A percentile compares a stretch with the other conserved stretches of the same genome.
phyloP scores from a whole-genome alignment of 2,888 invertebrate species.

The Tetranychus piercei region DNA sequence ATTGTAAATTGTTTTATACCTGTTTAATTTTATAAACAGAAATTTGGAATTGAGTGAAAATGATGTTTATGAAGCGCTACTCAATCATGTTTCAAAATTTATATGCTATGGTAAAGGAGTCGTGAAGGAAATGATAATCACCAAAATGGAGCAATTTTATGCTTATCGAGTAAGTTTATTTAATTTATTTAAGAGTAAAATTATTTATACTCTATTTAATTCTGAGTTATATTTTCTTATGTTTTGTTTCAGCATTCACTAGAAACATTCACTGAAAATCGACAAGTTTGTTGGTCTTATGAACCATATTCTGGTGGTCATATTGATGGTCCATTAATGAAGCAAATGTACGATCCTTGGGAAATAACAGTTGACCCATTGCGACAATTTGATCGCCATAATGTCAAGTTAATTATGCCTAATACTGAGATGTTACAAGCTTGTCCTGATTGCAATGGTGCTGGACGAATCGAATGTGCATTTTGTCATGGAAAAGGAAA shows the following conservation, averaged over 20 bases:
- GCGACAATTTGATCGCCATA: neutral
- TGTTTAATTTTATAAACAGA: neutral
- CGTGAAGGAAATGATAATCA: constrained; percentile 35
- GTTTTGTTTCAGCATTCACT: constrained; percentile 35
- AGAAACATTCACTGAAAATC: constrained; percentile 39
- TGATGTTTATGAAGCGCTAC: constrained; percentile 35
- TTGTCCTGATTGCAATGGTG: neutral
- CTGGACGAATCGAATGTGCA: neutral
- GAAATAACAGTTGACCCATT: neutral
- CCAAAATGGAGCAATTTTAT: constrained; percentile 35
- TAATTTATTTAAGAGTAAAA: no score
- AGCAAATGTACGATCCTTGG: constrained; percentile 27
- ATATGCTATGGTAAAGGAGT: constrained; percentile 39
- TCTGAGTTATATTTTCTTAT: no score
- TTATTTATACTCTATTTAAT: no score
- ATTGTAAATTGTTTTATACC: neutral
- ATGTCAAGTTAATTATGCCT: neutral
- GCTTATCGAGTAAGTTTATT: constrained; percentile 37
- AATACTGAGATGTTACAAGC: neutral
- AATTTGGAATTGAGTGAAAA: constrained; percentile 29
- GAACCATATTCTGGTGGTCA: constrained; percentile 34
- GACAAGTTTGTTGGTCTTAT: constrained; percentile 39
- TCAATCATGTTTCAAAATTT: constrained; percentile 35
- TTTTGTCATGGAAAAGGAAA: neutral
- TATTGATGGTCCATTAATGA: neutral